phyloP scores from a whole-genome alignment of 2,113 vertebrate species.

The Deroptyus accipitrinus region DNA sequence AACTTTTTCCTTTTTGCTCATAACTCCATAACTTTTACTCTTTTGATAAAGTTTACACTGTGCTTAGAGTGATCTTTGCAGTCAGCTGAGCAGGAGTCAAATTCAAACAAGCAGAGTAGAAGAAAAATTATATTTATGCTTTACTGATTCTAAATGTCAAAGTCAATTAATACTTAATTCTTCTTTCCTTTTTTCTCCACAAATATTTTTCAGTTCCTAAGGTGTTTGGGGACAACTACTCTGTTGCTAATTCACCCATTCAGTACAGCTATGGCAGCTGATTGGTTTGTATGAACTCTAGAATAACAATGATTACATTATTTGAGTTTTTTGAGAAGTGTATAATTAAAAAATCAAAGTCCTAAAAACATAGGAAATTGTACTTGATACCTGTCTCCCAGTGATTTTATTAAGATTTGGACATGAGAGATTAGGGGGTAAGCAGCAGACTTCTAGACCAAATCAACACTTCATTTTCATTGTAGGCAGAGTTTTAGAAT shows the following conservation, averaged over 20 bases:
- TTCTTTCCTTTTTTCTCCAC: neutral
- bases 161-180: neutral
- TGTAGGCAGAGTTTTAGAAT: neutral
- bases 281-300: neutral
- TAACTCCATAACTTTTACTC: neutral
- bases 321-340: rapidly evolving
- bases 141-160: neutral
- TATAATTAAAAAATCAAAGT: neutral
- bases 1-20: neutral
- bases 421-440: neutral
- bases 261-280: neutral
- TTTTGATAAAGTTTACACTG: neutral
- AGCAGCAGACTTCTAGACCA: neutral
- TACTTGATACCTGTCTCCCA: neutral
- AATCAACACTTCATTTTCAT: neutral
- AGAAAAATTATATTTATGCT: neutral
- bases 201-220: neutral
- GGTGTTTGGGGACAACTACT: neutral
- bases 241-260: neutral
- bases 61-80: neutral
- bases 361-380: neutral
- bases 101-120: neutral
- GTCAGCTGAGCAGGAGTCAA: neutral
- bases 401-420: neutral
- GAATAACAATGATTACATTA: neutral